phyloP scores from a whole-genome alignment of 2,888 invertebrate genomes.

The Liposcelis brunnea region DNA sequence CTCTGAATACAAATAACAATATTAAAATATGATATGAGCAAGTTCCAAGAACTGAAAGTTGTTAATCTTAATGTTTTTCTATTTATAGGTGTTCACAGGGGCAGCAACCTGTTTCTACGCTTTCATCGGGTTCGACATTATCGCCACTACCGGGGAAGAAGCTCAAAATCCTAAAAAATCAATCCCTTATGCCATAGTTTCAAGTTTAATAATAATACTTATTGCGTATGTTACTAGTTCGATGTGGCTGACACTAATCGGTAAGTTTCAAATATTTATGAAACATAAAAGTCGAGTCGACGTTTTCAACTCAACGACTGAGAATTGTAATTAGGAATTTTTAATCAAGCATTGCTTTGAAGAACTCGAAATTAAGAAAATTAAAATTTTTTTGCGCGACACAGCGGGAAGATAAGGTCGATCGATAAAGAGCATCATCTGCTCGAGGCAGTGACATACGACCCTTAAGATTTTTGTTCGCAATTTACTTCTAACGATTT shows the following conservation, averaged over 20 bases:
- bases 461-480: too few relatives aligned
- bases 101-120: constrained; percentile 95
- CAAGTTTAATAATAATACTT: constrained; percentile 69
- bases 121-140: constrained; percentile 92
- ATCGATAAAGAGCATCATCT: too few relatives aligned
- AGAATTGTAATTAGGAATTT: too few relatives aligned
- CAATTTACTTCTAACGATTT: too few relatives aligned
- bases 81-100: constrained; percentile 69
- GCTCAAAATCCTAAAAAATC: constrained; percentile 82
- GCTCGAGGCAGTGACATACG: too few relatives aligned
- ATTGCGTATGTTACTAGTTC: constrained; percentile 79
- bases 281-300: too few relatives aligned
- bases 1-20: background rate
- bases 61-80: background rate
- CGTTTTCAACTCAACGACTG: too few relatives aligned
- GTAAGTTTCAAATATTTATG: too few relatives aligned
- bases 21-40: constrained; percentile 4
- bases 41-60: background rate
- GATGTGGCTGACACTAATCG: constrained; percentile 68
- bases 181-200: constrained; percentile 80
- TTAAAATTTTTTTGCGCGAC: too few relatives aligned
- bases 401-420: too few relatives aligned
- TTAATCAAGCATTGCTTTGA: too few relatives aligned
- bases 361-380: too few relatives aligned
- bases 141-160: constrained; percentile 91